These are phyloP conservation scores for Rhagonycha fulva DNA, from an alignment of 2,888 invertebrate species.

Conservation along the genomic window DNA sequence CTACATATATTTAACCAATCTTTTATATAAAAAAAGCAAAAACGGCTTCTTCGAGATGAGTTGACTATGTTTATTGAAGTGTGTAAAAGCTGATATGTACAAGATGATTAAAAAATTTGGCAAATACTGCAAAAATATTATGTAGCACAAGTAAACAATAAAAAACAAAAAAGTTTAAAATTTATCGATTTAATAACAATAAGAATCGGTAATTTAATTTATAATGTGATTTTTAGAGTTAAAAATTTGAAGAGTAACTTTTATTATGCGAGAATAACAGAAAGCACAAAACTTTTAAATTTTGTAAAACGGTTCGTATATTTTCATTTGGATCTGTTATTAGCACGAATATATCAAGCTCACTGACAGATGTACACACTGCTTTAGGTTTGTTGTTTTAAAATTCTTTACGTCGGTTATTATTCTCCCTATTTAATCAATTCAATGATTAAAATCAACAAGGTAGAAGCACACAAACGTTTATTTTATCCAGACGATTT, in stretches of 20 bases:
- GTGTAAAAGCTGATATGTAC: background rate
- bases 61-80: background rate
- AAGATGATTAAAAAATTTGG: background rate
- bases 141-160: background rate
- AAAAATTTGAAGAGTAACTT: background rate
- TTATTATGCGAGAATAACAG: conserved; percentile 13
- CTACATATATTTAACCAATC: background rate
- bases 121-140: background rate
- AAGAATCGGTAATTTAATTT: background rate
- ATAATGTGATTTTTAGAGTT: background rate
- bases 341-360: conserved; percentile 34
- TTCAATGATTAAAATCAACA: conserved; percentile 5
- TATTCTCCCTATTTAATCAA: conserved; percentile 14
- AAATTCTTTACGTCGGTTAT: conserved; percentile 17
- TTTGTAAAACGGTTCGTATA: conserved; percentile 35
- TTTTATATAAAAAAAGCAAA: background rate
- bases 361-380: conserved; percentile 32
- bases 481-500: background rate
- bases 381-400: conserved; percentile 30
- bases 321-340: conserved; percentile 37
- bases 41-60: background rate
- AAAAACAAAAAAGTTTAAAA: background rate
- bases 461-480: conserved; percentile 3
- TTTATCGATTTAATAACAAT: background rate
- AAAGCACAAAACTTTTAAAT: conserved; percentile 34